Evolutionary conservation across 2,113 vertebrate species (phyloP).

Genomic region (Crotophaga sulcirostris): DNA sequence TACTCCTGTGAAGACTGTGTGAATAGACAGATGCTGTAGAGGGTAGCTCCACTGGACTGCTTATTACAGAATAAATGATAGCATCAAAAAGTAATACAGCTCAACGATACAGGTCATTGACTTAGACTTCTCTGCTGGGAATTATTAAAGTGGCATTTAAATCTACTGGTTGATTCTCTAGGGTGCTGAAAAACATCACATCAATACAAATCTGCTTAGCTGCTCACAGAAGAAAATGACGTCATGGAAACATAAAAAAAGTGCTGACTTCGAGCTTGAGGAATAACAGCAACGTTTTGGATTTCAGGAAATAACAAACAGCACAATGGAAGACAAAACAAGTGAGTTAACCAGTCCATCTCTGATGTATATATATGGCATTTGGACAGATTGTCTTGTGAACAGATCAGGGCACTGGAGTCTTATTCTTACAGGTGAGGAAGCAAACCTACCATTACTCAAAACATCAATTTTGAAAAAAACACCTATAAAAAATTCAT

Average conservation of each 20-base stretch:
- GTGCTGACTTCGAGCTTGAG: neutral
- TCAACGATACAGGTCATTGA: conserved; percentile 34
- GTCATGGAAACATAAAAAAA: neutral
- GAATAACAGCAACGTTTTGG: neutral
- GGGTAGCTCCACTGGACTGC: neutral
- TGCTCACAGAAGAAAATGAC: neutral
- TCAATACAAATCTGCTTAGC: conserved; percentile 49
- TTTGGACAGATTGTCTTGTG: neutral
- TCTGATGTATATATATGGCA: neutral
- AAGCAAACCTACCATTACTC: neutral
- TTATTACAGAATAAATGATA: conserved; percentile 47
- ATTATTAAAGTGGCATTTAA: conserved; percentile 37
- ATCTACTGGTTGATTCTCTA: neutral
- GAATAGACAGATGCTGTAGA: conserved; percentile 7
- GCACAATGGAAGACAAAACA: neutral
- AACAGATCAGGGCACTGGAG: neutral
- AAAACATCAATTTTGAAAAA: conserved; percentile 8
- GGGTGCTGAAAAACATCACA: conserved; percentile 27
- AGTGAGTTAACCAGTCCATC: neutral
- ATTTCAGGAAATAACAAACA: conserved; percentile 10
- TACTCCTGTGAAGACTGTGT: neutral
- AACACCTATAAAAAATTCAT: neutral
- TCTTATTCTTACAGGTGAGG: neutral
- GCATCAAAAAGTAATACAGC: conserved; percentile 22
- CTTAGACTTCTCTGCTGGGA: conserved; percentile 13